Percentiles rank a stretch among this genome's conserved stretches.
Evolutionary conservation across 2,888 invertebrate genomes (phyloP).

Genomic region (Lasius platythorax): DNA sequence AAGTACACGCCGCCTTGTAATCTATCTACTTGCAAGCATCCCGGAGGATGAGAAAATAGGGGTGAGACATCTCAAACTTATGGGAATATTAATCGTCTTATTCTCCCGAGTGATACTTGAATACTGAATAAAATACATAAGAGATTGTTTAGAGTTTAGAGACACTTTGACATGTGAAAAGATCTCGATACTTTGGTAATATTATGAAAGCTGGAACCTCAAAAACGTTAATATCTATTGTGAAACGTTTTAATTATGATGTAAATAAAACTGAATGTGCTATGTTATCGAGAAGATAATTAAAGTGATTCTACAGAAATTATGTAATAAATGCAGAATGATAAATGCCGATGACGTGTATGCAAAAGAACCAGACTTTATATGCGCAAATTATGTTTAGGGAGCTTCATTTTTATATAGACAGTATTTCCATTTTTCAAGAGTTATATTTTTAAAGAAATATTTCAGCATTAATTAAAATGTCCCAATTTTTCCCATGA

Average conservation of each 20-base stretch:
- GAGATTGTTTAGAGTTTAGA: not conserved
- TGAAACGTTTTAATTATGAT: not conserved
- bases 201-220: not conserved
- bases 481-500: too few species aligned
- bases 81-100: constrained; percentile 31
- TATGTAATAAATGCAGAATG: too few species aligned
- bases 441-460: too few species aligned
- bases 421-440: too few species aligned
- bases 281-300: too few species aligned
- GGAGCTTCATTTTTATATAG: too few species aligned
- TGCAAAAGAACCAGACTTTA: too few species aligned
- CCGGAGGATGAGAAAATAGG: constrained; percentile 30
- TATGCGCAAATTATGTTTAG: too few species aligned
- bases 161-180: not conserved
- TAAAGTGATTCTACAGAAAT: too few species aligned
- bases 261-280: too few species aligned
- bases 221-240: not conserved
- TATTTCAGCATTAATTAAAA: too few species aligned
- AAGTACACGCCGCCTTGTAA: constrained; percentile 65
- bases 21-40: constrained; percentile 66
- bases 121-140: not conserved
- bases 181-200: not conserved
- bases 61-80: constrained; percentile 42
- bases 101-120: not conserved
- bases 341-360: too few species aligned